Base-by-base conservation (phyloP, 1,140 invertebrate genomes). In the Drosophila ambigua region DNA sequence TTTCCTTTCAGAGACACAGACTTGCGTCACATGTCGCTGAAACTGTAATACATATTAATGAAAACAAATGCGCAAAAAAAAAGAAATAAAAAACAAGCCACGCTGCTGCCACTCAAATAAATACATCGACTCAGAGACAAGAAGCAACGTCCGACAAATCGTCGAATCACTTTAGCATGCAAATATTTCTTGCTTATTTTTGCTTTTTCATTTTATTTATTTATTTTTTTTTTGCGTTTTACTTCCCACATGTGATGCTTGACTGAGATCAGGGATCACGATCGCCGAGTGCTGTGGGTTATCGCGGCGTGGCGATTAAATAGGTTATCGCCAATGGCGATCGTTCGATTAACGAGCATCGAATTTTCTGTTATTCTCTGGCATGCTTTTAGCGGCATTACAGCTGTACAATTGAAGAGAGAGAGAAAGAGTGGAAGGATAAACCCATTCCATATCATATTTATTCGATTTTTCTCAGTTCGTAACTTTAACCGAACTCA, bases 241-340 rank as follows among this genome's bases (percentile, higher is more conserved):
- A 78, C 79, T 82, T 82, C 79, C 74, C 79, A 77, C 79, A 79
- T 83, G n/a, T 4, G 64, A 68, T 78, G 79, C 49, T 53, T 24
- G 20, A 31, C 50, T 26, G 67, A 44, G 65, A 13, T 71, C 79
- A 82, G 66, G 71, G 79, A 83, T 82, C 79, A 83, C 51, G 79
- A 82, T 79, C 79, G 79, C 26, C 31, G 67, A 52, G 60, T 71
- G 64, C 58, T 60, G 44, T 53, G 57, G 79, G 79, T 83, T 82
- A 82, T 82, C 79, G 66, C 45, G 6, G 20, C 23, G 28, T 52
- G 49, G 69, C 50, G 50, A 68, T 83, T 53, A 79, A 82, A 83
- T 83, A 79, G 79, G 74, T 83, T 82, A 82, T 82, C 79, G 43
- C 9, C 48, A 44, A 5, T 57, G 79, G 60, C 63, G 41, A 82